phyloP scores from a whole-genome alignment of 2,888 invertebrate genomes.

The Boloria selene region DNA sequence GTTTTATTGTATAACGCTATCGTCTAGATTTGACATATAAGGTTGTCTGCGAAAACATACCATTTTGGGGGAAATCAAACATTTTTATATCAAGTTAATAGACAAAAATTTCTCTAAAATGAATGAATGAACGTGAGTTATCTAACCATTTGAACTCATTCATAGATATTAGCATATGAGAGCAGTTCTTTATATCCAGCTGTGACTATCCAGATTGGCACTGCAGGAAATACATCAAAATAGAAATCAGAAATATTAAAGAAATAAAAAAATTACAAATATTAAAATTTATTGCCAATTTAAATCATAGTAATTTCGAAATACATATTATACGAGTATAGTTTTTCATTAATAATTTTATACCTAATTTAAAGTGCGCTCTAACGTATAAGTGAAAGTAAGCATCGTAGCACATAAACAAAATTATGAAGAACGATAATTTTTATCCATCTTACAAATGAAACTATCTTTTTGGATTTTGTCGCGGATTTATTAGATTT shows the following conservation, averaged over 20 bases:
- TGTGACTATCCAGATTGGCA: conserved; percentile 33
- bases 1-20: no score
- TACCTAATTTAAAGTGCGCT: no score
- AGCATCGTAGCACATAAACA: background rate
- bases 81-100: no score
- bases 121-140: background rate
- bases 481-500: no score
- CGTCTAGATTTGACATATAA: no score
- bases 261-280: conserved; percentile 11
- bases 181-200: conserved; percentile 35
- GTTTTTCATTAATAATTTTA: background rate
- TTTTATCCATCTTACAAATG: no score
- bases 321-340: no score
- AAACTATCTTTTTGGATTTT: no score
- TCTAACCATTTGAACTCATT: background rate
- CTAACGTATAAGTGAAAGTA: background rate
- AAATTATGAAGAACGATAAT: no score
- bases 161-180: conserved; percentile 26
- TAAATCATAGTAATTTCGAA: conserved; percentile 13
- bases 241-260: conserved; percentile 23
- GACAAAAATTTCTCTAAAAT: no score
- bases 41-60: no score
- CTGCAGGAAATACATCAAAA: conserved; percentile 21
- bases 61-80: no score
- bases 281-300: conserved; percentile 12